Base-by-base conservation (phyloP, 2,113 vertebrate species). In the Megaptera novaeangliae region DNA sequence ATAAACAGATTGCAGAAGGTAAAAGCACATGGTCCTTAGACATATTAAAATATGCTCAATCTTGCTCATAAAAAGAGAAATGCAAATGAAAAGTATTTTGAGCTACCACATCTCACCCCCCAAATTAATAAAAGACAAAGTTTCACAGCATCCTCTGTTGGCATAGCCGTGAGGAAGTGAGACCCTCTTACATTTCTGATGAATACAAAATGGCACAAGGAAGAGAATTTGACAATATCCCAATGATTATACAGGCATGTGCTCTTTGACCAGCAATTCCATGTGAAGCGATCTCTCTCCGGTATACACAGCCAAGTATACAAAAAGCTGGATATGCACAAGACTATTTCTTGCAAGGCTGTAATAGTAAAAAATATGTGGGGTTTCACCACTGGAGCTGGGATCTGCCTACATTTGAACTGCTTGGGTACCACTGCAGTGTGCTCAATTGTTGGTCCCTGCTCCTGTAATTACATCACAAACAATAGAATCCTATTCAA, bases 401-500 rank as follows among this genome's bases (percentile, higher is more conserved):
- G 11, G 20, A 4, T 31, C 31, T 84, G 36, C 21, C 25, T 39
- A 3, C 44, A 2, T 10, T n/a, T n/a, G 41, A 25, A 6, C 49
- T 12, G 41, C n/a, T 2, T 2, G 4, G 11, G 71, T 5, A 2
- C 29, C 31, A 5, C 4, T 52, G n/a, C 31, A 11, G 5, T n/a
- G 20, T 21, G 3, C 21, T 64, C 84, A 10, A 3, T 59, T 4
- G 2, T 17, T 52, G 86, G 27, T 2, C 63, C 29, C 8, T 18
- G 6, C 23, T 12, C 27, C 2, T 11, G 57, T 0, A 2, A 18
- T 55, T n/a, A 31, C 25, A 20, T 71, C 46, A 18, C 25, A 63
- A 2, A 66, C 17, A 15, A 8, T 12, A 6, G 13, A 25, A 1
- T 39, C 27, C 7, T 2, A 8, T 21, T 8, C 17, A 27, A 4